Base-by-base conservation (phyloP, 2,888 invertebrate genomes). In the Cheilosia vernalis region DNA sequence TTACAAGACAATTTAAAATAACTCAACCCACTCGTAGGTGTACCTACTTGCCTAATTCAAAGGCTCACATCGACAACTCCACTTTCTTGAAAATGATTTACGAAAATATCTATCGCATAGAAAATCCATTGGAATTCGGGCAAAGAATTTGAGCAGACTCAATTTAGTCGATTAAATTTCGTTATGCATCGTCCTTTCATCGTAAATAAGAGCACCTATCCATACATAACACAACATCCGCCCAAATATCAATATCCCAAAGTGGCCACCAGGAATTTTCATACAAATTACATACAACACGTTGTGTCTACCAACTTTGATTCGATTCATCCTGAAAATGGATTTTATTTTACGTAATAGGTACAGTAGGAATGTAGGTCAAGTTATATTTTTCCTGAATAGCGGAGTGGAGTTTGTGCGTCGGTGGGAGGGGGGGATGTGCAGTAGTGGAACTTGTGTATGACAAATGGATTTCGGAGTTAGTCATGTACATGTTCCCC, bases 271-370 rank as follows among this genome's bases (percentile, higher is more conserved):
- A 67, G 33, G 67, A 73, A 66, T 69, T 67, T 58, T 33, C 60
- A 67, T 83, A 9, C 67, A 42, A 72, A 61, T 37, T 55, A 10
- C 37, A 30, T 37, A 19, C 63, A 27, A 27, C 3, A 19, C 30
- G 21, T 21, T 24, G 44, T 37, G 70, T 79, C 69, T 42, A 49
- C 37, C 63, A 69, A 66, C 76, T 69, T 61, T 70, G 80, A 70
- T 80, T 85, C 42, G 56, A 42, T 37, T 67, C 76, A 72, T 85
- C 67, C 81, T 37, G 76, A 63, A 61, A 77, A 72, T 81, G 77
- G 56, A 77, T 63, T 85, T 83, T 85, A 77, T 63, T 85, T 83
- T 85, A 85, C 81, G 81, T 85, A 85, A 85, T 66, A 72, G n/a
- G n/a, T 47, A 37, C 30, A 53, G 55, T 30, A 44, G 30, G 60